phyloP scores from a whole-genome alignment of 2,888 invertebrate species.

The Leptopilina myrica region DNA sequence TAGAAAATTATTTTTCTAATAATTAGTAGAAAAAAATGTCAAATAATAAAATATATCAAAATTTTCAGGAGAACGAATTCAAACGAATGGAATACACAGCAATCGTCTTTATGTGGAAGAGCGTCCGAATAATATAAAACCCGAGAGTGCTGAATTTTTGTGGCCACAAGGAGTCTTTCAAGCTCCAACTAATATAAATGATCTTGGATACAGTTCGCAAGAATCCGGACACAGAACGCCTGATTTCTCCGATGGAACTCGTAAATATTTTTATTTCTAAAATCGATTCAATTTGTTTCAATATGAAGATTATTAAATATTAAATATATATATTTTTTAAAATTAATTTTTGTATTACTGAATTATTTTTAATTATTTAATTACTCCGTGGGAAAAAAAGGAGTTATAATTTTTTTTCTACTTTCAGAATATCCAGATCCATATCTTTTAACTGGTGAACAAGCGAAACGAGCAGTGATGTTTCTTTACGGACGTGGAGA shows the following conservation, averaged over 20 bases:
- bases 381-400: background rate
- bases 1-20: too few relatives aligned
- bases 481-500: slow-evolving; percentile 79
- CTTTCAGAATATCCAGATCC: slow-evolving; percentile 78
- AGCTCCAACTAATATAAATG: slow-evolving; percentile 76
- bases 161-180: slow-evolving; percentile 80
- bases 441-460: slow-evolving; percentile 80
- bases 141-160: slow-evolving; percentile 78
- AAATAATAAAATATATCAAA: background rate
- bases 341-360: too few relatives aligned
- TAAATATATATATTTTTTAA: too few relatives aligned
- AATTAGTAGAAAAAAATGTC: too few relatives aligned
- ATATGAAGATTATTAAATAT: too few relatives aligned
- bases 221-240: slow-evolving; percentile 73
- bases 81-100: background rate
- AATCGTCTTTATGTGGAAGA: slow-evolving; percentile 32
- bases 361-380: too few relatives aligned
- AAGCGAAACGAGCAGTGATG: slow-evolving; percentile 79
- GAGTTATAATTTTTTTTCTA: background rate
- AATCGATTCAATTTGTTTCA: too few relatives aligned
- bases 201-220: slow-evolving; percentile 74
- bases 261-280: slow-evolving; percentile 62
- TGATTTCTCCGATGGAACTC: slow-evolving; percentile 75
- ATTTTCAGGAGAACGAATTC: slow-evolving; percentile 23
- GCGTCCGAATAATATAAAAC: slow-evolving; percentile 45